Conservation (phyloP, 2,797 vertebrate genomes). For the Cercopithecus hamlyni region DNA sequence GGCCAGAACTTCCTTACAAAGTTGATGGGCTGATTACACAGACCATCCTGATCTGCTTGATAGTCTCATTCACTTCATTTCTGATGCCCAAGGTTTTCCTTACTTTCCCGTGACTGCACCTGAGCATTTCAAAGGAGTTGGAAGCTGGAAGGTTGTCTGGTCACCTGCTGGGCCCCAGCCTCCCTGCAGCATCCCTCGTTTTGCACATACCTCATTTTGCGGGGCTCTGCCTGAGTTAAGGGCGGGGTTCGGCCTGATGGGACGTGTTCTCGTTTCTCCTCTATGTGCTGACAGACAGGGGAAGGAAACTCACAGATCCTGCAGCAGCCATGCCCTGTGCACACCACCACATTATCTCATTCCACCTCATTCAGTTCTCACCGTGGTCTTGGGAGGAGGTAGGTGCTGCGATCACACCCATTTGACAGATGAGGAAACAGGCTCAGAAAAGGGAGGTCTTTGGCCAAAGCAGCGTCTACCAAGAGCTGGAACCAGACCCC, state of each 20-base stretch:
- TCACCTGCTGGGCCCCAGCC: not conserved
- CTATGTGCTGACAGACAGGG: not conserved
- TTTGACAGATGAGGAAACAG: not conserved
- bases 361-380: not conserved
- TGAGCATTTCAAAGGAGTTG: not conserved
- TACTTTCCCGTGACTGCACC: not conserved
- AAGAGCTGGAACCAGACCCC: not conserved
- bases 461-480: not conserved
- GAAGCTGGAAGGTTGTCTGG: not conserved
- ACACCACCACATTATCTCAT: accelerated
- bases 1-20: not conserved
- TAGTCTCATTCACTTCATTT: not conserved
- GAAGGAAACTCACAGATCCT: not conserved
- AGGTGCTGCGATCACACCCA: not conserved
- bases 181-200: not conserved
- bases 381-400: not conserved
- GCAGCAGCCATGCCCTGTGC: not conserved
- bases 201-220: not conserved
- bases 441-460: not conserved
- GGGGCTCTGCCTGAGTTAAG: not conserved
- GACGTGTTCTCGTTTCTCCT: not conserved
- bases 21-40: not conserved
- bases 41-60: not conserved
- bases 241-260: not conserved
- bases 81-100: not conserved